These are phyloP conservation scores for Trichechus manatus DNA, from an alignment of 2,113 vertebrate genomes.

Conservation along the genomic window DNA sequence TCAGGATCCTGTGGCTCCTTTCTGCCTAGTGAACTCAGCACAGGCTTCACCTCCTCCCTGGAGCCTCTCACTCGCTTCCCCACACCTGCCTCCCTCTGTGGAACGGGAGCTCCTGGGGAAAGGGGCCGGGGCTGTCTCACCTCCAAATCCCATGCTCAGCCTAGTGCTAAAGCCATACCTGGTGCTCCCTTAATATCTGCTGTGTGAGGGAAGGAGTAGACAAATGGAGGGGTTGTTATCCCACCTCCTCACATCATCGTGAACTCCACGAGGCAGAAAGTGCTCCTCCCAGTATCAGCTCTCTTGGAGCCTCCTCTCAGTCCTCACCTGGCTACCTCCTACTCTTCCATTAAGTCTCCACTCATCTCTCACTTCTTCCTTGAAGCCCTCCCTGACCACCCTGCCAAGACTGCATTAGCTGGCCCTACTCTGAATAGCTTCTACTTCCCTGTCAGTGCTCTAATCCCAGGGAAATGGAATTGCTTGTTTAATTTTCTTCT, in stretches of 20 bases:
- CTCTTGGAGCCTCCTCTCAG: not conserved
- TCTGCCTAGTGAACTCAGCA: not conserved
- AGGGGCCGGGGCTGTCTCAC: not conserved
- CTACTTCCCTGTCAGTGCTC: not conserved
- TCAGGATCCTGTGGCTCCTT: not conserved
- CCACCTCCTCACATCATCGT: not conserved
- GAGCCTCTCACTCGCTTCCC: not conserved
- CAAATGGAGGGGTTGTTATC: fast-evolving
- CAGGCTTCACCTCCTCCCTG: too few relatives aligned
- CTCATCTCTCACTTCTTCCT: not conserved
- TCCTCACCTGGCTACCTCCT: not conserved
- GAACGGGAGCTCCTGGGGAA: not conserved
- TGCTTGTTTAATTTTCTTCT: not conserved
- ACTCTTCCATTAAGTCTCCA: not conserved
- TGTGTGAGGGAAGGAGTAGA: not conserved
- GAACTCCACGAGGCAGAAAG: not conserved
- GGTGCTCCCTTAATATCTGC: not conserved
- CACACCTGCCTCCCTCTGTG: too few relatives aligned
- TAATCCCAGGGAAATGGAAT: not conserved
- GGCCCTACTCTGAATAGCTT: not conserved
- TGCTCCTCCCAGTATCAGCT: not conserved
- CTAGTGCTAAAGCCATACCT: not conserved
- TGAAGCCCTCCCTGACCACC: not conserved
- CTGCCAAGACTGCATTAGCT: not conserved
- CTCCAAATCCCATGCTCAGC: not conserved